A percentile compares a stretch with the other conserved stretches of the same genome.
Evolutionary conservation across 2,113 vertebrate genomes (phyloP).

Genomic region (Acinonyx jubatus): DNA sequence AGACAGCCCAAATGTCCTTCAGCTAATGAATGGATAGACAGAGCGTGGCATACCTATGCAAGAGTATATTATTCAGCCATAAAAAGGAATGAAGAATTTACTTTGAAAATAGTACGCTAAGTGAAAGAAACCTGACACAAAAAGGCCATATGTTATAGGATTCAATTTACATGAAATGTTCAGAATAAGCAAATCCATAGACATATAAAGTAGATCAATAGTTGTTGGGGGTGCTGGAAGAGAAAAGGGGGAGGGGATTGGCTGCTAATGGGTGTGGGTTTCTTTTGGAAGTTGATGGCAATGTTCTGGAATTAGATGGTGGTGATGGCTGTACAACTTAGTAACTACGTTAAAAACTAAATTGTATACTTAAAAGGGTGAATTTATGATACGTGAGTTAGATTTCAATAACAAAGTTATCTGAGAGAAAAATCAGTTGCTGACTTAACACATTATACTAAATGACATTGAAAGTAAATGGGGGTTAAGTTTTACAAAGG

Average conservation of each 20-base stretch:
- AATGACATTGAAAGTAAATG: background rate
- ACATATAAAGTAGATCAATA: background rate
- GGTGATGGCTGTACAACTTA: background rate
- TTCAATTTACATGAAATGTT: background rate
- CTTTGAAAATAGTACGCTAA: background rate
- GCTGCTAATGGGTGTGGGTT: background rate
- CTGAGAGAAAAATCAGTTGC: slow-evolving; percentile 1
- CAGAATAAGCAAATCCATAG: background rate
- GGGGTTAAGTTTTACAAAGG: background rate
- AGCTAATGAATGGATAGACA: background rate
- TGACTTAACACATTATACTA: background rate
- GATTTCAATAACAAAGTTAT: background rate
- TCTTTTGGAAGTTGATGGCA: background rate
- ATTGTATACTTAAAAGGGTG: background rate
- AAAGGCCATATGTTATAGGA: background rate
- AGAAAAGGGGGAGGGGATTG: background rate
- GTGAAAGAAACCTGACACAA: background rate
- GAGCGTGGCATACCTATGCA: background rate
- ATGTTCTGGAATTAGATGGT: background rate
- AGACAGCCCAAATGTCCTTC: background rate
- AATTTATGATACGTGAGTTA: background rate
- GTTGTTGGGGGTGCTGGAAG: background rate
- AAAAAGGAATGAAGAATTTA: background rate
- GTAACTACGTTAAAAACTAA: slow-evolving; percentile 1
- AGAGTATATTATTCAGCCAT: background rate